phyloP scores from a whole-genome alignment of 2,888 invertebrate genomes.

The Carpatolechia fugitivella region DNA sequence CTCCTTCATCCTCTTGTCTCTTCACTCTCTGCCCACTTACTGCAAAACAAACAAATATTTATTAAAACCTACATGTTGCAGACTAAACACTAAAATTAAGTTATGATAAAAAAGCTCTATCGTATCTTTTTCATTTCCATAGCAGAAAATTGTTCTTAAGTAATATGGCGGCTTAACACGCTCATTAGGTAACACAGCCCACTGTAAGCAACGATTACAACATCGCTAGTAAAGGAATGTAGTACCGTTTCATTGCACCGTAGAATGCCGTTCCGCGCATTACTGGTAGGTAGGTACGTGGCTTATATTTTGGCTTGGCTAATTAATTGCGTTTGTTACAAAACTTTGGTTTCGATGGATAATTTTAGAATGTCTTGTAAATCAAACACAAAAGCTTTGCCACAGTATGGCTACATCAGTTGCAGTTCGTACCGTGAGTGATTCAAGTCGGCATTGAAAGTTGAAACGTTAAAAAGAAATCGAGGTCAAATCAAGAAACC shows the following conservation, averaged over 20 bases:
- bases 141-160: constrained; percentile 19
- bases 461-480: constrained; percentile 73
- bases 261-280: constrained; percentile 39
- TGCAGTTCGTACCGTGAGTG: constrained; percentile 39
- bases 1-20: constrained; percentile 84
- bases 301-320: constrained; percentile 21
- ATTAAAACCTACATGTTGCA: not conserved
- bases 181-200: constrained; percentile 65
- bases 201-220: constrained; percentile 69
- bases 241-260: constrained; percentile 56
- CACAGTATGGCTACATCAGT: constrained; percentile 17
- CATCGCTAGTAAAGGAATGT: constrained; percentile 62
- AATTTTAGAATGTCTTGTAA: too few species aligned
- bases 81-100: too few species aligned
- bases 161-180: constrained; percentile 32
- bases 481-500: constrained; percentile 69
- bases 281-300: constrained; percentile 26
- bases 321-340: constrained; percentile 20
- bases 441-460: constrained; percentile 71
- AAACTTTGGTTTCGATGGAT: constrained; percentile 15
- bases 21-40: constrained; percentile 76
- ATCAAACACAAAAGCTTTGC: not conserved
- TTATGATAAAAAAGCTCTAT: not conserved
- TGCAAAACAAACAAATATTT: constrained; percentile 37
- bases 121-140: not conserved